Evolutionary conservation across 2,888 invertebrate species (phyloP).

Genomic region (Gnatocerus cornutus): DNA sequence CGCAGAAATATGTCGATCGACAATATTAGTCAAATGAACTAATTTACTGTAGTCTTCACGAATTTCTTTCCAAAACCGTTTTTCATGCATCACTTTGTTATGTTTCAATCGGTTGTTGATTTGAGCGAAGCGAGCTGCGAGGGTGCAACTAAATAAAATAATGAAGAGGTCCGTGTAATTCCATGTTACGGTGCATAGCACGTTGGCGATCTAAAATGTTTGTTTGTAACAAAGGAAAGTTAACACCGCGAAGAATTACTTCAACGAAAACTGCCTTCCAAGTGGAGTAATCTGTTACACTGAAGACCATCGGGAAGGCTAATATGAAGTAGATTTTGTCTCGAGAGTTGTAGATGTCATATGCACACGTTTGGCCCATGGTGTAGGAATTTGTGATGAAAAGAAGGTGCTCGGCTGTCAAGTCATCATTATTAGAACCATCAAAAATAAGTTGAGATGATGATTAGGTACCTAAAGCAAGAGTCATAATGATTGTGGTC

Average conservation of each 20-base stretch:
- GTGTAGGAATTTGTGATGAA: conserved; percentile 62
- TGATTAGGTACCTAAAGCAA: conserved; percentile 65
- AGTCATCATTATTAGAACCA: neutral
- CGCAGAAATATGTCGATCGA: conserved; percentile 77
- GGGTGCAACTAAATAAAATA: conserved; percentile 81
- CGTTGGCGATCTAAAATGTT: conserved; percentile 69
- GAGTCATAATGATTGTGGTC: conserved; percentile 60
- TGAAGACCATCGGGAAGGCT: conserved; percentile 73
- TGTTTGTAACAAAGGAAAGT: neutral
- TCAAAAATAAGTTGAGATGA: neutral
- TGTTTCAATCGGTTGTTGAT: conserved; percentile 59
- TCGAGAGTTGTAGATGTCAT: conserved; percentile 51
- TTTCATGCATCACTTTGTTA: conserved; percentile 72
- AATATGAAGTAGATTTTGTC: conserved; percentile 61
- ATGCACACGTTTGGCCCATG: conserved; percentile 55
- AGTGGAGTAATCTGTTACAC: conserved; percentile 70
- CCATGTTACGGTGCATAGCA: conserved; percentile 81
- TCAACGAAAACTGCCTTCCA: conserved; percentile 72
- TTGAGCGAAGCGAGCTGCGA: conserved; percentile 78
- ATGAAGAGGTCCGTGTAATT: conserved; percentile 84
- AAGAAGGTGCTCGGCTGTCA: conserved; percentile 64
- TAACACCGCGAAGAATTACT: conserved; percentile 51
- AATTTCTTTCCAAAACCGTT: conserved; percentile 79
- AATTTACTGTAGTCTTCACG: conserved; percentile 79
- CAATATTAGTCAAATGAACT: conserved; percentile 74